Evolutionary conservation across 2,797 vertebrate species (phyloP).

Genomic region (Synanceia verrucosa): DNA sequence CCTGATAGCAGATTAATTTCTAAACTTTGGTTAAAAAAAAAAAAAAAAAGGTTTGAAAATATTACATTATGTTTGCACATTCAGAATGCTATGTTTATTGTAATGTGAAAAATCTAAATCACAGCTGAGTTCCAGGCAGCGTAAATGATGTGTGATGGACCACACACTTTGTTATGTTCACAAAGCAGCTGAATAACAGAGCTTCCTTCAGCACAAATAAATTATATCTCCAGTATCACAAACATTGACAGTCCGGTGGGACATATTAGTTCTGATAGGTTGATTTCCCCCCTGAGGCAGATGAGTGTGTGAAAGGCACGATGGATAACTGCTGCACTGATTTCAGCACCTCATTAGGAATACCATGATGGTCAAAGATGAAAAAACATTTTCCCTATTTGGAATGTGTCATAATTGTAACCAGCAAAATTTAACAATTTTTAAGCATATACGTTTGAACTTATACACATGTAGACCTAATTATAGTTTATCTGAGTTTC

Average conservation of each 20-base stretch:
- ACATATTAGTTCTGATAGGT: constrained; percentile 22
- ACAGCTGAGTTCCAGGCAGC: background rate
- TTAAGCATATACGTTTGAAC: too few species aligned
- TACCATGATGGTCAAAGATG: background rate
- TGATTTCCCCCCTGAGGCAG: constrained; percentile 18
- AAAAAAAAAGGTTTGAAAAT: background rate
- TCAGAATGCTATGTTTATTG: background rate
- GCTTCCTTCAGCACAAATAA: background rate
- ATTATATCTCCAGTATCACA: constrained; percentile 16
- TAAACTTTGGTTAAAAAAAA: background rate
- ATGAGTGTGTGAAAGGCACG: background rate
- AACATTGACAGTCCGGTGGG: constrained; percentile 25
- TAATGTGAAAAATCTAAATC: background rate
- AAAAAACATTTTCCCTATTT: too few species aligned
- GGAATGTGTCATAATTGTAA: too few species aligned
- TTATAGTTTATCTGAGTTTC: too few species aligned
- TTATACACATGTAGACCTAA: too few species aligned
- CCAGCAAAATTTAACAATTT: too few species aligned
- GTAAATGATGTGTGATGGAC: background rate
- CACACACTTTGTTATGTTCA: constrained; percentile 12
- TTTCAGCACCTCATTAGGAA: constrained; percentile 30
- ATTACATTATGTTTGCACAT: background rate
- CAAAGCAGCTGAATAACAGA: constrained; percentile 2
- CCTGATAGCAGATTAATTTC: background rate
- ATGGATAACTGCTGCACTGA: constrained; percentile 14